These are phyloP conservation scores for Zingel zingel DNA, from an alignment of 2,113 vertebrate genomes.

Conservation along the genomic window DNA sequence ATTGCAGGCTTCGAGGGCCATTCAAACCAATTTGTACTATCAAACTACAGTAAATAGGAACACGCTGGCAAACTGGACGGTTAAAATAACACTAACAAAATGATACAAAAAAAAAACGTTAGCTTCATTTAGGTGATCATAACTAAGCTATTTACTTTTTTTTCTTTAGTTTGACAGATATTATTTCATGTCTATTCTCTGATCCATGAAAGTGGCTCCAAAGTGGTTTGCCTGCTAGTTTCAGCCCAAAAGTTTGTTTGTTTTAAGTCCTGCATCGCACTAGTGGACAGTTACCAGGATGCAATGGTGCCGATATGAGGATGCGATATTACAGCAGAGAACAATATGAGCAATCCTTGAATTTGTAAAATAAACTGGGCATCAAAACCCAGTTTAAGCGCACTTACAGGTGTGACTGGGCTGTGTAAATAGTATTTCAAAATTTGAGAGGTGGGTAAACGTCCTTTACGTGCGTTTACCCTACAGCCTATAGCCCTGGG, in stretches of 20 bases:
- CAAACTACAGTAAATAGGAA: too few relatives aligned
- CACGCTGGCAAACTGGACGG: too few relatives aligned
- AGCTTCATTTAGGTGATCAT: background rate
- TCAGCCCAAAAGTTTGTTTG: background rate
- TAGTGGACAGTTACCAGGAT: background rate
- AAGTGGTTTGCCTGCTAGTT: background rate
- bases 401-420: too few relatives aligned
- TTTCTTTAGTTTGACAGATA: background rate
- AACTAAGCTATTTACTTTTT: background rate
- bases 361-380: too few relatives aligned
- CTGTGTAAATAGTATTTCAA: too few relatives aligned
- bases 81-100: too few relatives aligned
- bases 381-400: too few relatives aligned
- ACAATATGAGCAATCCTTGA: background rate
- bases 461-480: too few relatives aligned
- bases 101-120: background rate
- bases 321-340: background rate
- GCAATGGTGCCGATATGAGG: background rate
- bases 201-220: background rate
- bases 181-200: background rate
- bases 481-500: background rate
- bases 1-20: background rate
- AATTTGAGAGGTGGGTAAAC: too few relatives aligned
- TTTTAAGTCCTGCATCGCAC: background rate
- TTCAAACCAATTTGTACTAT: background rate